These are phyloP conservation scores for Thymelicus sylvestris DNA, from an alignment of 2,888 invertebrate species.

Conservation along the genomic window DNA sequence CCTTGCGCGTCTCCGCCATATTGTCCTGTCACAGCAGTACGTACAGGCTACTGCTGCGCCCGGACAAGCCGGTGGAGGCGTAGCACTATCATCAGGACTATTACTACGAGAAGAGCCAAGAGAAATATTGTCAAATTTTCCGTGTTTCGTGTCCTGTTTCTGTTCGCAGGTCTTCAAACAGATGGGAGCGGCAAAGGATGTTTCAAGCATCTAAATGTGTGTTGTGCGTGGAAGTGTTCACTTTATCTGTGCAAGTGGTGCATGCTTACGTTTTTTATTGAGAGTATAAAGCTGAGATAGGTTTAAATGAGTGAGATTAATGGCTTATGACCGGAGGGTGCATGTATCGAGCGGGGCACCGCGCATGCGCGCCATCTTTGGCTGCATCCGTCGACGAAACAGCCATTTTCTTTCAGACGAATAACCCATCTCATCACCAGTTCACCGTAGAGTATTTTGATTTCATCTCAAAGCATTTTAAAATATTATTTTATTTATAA, in stretches of 20 bases:
- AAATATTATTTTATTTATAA: background rate
- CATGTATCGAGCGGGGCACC: constrained; percentile 76
- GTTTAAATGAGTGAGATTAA: constrained; percentile 53
- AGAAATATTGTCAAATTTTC: constrained; percentile 21
- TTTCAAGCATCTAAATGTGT: constrained; percentile 10
- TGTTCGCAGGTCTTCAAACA: constrained; percentile 53
- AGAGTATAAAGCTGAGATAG: constrained; percentile 21
- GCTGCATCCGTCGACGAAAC: constrained; percentile 65
- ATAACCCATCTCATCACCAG: constrained; percentile 43
- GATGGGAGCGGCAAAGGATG: constrained; percentile 38
- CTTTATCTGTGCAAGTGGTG: constrained; percentile 30
- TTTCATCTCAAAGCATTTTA: constrained; percentile 4
- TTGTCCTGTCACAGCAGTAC: constrained; percentile 99
- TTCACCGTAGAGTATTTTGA: constrained; percentile 25
- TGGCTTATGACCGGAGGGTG: constrained; percentile 67
- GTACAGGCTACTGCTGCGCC: constrained; percentile 94
- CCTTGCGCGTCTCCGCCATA: constrained; percentile 89
- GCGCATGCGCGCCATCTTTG: constrained; percentile 79
- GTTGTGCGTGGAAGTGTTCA: constrained; percentile 26
- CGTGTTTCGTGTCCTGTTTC: constrained; percentile 47
- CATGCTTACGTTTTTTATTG: constrained; percentile 18
- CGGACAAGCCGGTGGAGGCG: constrained; percentile 89
- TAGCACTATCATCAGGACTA: constrained; percentile 56
- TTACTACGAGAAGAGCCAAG: constrained; percentile 36
- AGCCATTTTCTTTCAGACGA: constrained; percentile 73